phyloP scores from a whole-genome alignment of 1,140 invertebrate species.

The Eulimnadia texana region DNA sequence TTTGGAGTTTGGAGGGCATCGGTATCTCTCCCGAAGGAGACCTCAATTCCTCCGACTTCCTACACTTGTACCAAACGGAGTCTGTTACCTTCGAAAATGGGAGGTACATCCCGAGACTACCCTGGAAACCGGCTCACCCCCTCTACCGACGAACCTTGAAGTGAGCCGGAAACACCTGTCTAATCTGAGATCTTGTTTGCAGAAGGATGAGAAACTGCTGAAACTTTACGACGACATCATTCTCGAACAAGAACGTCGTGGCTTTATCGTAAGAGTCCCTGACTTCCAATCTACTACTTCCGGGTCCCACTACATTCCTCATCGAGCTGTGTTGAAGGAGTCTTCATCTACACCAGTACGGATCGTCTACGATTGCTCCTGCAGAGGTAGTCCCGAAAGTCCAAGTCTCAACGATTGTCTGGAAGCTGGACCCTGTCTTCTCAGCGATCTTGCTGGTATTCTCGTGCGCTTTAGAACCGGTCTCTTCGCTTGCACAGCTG shows the following conservation, averaged over 20 bases:
- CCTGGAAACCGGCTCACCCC: not conserved
- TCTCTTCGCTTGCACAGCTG: conserved; percentile 23
- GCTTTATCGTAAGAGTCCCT: not conserved
- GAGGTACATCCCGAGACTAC: not conserved
- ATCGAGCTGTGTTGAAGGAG: conserved; percentile 19
- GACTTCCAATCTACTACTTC: no score
- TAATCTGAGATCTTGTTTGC: not conserved
- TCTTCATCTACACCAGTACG: conserved; percentile 19
- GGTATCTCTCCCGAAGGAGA: not conserved
- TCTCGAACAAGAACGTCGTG: not conserved
- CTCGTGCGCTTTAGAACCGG: conserved; percentile 22
- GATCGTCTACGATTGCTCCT: conserved; percentile 22
- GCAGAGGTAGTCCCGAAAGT: not conserved
- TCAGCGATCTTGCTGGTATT: conserved; percentile 20
- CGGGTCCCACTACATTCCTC: conserved; percentile 20
- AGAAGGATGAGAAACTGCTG: not conserved
- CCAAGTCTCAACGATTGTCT: conserved; percentile 14
- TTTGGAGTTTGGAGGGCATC: not conserved
- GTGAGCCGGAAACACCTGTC: not conserved
- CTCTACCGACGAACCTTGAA: conserved; percentile 5
- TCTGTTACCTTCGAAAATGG: not conserved
- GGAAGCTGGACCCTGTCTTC: conserved; percentile 16
- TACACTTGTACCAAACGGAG: not conserved
- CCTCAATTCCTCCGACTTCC: not conserved
- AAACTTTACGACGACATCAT: not conserved